A percentile compares a stretch with the other conserved stretches of the same genome.
Evolutionary conservation across 92 coral and sea anemone species (phyloP).

Genomic region (Pocillopora grandis): DNA sequence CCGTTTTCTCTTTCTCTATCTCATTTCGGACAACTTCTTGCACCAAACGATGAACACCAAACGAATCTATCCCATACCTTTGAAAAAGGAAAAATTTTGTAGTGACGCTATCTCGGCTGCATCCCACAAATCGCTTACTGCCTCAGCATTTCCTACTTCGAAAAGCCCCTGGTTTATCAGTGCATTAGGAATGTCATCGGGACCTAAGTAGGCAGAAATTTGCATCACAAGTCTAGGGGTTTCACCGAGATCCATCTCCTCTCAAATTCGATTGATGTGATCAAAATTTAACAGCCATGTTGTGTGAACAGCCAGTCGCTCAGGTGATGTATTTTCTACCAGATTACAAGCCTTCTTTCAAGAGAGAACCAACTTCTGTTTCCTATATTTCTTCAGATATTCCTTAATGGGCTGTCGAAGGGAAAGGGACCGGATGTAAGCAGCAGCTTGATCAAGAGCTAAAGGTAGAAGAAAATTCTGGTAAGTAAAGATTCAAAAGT

Average conservation of each 20-base stretch:
- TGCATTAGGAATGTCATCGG: slow-evolving; percentile 81
- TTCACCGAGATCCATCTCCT: slow-evolving; percentile 44
- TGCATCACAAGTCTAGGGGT: slow-evolving; percentile 64
- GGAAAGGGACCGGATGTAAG: slow-evolving; percentile 46
- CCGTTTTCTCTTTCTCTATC: slow-evolving; percentile 27
- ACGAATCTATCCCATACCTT: slow-evolving; percentile 49
- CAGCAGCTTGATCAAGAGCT: slow-evolving; percentile 91
- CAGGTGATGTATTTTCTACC: slow-evolving; percentile 57
- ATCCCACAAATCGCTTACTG: slow-evolving; percentile 27
- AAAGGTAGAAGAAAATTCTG: slow-evolving; percentile 48
- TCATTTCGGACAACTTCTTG: slow-evolving; percentile 81
- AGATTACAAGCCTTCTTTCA: slow-evolving; percentile 54
- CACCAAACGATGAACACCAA: slow-evolving; percentile 86
- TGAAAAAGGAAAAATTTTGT: slow-evolving; percentile 88
- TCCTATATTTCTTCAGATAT: slow-evolving; percentile 57
- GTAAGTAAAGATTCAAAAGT: too few relatives aligned
- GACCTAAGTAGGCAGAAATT: slow-evolving; percentile 72
- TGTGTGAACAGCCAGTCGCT: slow-evolving; percentile 72
- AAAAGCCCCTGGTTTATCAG: slow-evolving; percentile 76
- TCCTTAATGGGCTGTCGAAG: slow-evolving; percentile 42
- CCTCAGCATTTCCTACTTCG: slow-evolving; percentile 34
- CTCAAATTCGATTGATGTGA: slow-evolving; percentile 40
- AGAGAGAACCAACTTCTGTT: slow-evolving; percentile 51
- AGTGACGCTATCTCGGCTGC: slow-evolving; percentile 57
- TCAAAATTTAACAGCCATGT: slow-evolving; percentile 86